These are phyloP conservation scores for Haliclona indistincta DNA, from an alignment of 37 sponge, comb jelly and placozoan species.

Conservation along the genomic window DNA sequence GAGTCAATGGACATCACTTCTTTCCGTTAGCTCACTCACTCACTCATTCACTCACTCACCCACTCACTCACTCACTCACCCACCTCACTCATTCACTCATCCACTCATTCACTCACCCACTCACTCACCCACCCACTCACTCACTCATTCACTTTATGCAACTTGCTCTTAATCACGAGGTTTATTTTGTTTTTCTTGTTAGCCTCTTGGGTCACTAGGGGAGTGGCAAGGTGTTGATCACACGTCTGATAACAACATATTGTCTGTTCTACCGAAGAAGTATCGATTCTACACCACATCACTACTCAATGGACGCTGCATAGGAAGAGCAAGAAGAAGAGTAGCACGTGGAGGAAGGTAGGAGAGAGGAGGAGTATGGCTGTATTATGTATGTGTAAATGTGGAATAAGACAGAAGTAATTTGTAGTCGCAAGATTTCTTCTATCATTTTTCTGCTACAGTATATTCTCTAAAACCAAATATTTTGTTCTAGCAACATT, in stretches of 20 bases:
- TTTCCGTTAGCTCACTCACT: background rate
- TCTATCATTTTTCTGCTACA: no score
- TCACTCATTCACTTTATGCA: no score
- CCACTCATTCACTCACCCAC: no score
- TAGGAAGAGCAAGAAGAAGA: slow-evolving; percentile 53
- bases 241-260: background rate
- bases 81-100: no score
- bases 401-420: no score
- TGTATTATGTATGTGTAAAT: no score
- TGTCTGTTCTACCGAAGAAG: slow-evolving; percentile 20
- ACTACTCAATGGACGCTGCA: slow-evolving; percentile 16
- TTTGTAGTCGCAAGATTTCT: no score
- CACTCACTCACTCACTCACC: no score
- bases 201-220: background rate
- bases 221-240: background rate
- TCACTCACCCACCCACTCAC: no score
- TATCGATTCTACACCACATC: slow-evolving; percentile 39
- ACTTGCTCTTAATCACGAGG: background rate
- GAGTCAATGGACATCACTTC: background rate
- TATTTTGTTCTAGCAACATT: no score
- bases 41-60: no score
- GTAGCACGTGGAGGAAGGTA: slow-evolving; percentile 72
- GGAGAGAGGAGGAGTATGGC: slow-evolving; percentile 1
- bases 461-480: no score
- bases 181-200: background rate